Conservation (phyloP, 2,113 vertebrate genomes). For the Apodemus sylvaticus region DNA sequence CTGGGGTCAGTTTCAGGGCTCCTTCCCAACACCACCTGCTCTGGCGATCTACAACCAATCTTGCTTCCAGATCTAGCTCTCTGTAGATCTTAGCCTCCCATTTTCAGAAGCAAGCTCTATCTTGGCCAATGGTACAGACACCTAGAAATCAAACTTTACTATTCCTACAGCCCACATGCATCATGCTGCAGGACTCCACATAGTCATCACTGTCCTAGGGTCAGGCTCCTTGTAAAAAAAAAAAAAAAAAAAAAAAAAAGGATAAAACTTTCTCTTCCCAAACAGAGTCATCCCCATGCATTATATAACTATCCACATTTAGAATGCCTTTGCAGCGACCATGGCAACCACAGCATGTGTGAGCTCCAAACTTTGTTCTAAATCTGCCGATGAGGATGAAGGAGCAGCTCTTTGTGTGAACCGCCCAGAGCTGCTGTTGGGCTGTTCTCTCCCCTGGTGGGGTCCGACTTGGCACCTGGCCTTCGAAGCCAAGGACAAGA, state of each 20-base stretch:
- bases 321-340: constrained; percentile 87
- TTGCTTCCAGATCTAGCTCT: background rate
- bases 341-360: constrained; percentile 84
- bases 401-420: constrained; percentile 75
- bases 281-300: constrained; percentile 83
- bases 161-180: background rate
- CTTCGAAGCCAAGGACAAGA: background rate
- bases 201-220: background rate
- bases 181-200: background rate
- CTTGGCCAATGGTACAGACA: background rate
- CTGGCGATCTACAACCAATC: background rate
- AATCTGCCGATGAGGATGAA: constrained; percentile 86
- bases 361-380: constrained; percentile 85
- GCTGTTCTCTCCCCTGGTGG: background rate
- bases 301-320: constrained; percentile 89
- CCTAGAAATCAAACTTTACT: background rate
- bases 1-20: background rate
- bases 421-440: background rate
- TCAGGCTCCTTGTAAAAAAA: constrained; percentile 58
- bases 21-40: background rate
- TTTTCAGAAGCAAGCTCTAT: background rate
- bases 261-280: constrained; percentile 70
- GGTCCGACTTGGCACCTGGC: background rate
- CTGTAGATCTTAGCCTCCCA: background rate
- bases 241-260: constrained; percentile 73